Evolutionary conservation across 2,113 vertebrate species (phyloP), one percentile per base, ranked within the genome.

Genomic region (Eptatretus burgeri): DNA sequence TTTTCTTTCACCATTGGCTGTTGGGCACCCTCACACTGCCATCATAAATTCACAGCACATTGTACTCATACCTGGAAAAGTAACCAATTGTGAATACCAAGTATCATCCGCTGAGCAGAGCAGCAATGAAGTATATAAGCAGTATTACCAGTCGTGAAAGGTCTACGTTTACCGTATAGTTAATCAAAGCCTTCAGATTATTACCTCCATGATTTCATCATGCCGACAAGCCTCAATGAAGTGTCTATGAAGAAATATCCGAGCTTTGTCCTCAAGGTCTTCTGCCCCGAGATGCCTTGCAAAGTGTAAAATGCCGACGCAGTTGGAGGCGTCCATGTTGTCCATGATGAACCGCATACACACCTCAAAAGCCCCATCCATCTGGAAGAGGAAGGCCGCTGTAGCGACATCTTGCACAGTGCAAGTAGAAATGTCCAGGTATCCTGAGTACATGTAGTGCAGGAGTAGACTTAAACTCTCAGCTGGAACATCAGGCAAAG

Each of bases 261-360:
- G 75, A 0, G 87, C 82, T 5, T 75, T 77, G 64, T 88, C 84
- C 1, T 77, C 73, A 13, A 96, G 70, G 16, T 89, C 84, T 72
- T 94, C 91, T 8, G 78, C 88, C 19, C 81, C 83, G 0, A 96
- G 81, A 63, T 88, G 84, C 68, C 78, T 81, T 41, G 85, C 82
- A 69, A 93, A 95, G 66, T 82, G 78, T 71, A 84, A 82, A 70
- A 96, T 78, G 16, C 91, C 91, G 10, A 96, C 71, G 27, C 87
- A 95, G 72, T 96, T 96, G 66, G 83, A 84, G 52, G 78, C 76
- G 62, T 96, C 91, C 87, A 94, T 95, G 62, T 88, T 84, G 65
- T 80, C 82, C 49, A 73, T 79, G 85, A 96, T 91, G 70, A 88
- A 85, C 64, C 71, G 75, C 67, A 83, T 80, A 64, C 91, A 96